phyloP scores from a whole-genome alignment of 2,888 invertebrate genomes.

The Atethmia centrago region DNA sequence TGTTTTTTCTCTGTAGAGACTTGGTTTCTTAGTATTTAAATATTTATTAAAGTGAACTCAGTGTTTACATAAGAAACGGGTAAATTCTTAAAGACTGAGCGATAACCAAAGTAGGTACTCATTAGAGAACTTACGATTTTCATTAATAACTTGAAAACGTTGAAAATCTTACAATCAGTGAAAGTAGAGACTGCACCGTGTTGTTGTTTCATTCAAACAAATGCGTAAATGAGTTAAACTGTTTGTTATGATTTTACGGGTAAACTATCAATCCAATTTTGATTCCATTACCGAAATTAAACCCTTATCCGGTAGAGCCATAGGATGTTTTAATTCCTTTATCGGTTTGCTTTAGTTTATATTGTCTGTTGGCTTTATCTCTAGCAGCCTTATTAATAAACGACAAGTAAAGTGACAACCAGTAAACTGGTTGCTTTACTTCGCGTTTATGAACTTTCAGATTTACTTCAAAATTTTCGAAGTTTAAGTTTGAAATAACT shows the following conservation, averaged over 20 bases:
- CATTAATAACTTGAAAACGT: constrained; percentile 34
- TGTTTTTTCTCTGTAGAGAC: constrained; percentile 61
- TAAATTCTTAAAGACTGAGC: constrained; percentile 44
- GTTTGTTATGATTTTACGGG: constrained; percentile 10
- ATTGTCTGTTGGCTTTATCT: background rate
- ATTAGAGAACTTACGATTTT: constrained; percentile 36
- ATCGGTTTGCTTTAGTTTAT: background rate
- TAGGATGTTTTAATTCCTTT: background rate
- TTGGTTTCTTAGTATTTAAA: constrained; percentile 64
- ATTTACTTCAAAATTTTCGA: background rate
- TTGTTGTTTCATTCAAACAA: constrained; percentile 10
- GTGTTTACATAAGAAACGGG: constrained; percentile 47
- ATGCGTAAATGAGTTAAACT: constrained; percentile 2
- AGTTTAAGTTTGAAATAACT: background rate
- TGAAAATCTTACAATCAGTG: constrained; percentile 11
- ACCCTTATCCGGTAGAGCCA: background rate
- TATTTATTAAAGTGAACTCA: constrained; percentile 60
- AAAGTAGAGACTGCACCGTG: background rate
- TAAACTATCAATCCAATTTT: constrained; percentile 14
- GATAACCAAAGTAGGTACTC: constrained; percentile 23
- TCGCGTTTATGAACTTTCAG: too few species aligned
- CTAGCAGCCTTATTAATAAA: background rate
- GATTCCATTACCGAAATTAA: constrained; percentile 1
- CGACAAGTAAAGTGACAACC: background rate
- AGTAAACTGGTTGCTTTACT: too few species aligned